Conservation (phyloP, 2,113 vertebrate genomes). For the Mohoua ochrocephala region DNA sequence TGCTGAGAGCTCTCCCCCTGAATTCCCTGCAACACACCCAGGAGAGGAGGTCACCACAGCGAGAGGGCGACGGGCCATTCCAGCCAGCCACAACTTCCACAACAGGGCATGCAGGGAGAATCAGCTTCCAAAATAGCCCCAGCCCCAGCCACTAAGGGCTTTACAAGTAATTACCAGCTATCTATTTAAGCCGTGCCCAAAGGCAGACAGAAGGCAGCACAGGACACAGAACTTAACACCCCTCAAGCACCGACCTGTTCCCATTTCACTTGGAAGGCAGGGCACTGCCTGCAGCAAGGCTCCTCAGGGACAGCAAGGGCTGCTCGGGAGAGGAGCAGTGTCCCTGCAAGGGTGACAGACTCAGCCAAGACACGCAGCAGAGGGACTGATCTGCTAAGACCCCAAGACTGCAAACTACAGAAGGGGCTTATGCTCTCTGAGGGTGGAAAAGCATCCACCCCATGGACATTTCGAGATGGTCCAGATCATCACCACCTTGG, state of each 20-base stretch:
- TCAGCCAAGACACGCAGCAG: background rate
- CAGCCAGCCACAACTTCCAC: conserved; percentile 49
- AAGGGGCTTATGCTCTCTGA: background rate
- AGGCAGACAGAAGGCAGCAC: conserved; percentile 8
- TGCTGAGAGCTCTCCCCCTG: conserved; percentile 1
- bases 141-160: background rate
- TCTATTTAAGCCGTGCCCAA: background rate
- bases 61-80: background rate
- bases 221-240: background rate
- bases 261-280: background rate
- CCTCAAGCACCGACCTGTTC: background rate
- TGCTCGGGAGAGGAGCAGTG: background rate
- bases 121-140: conserved; percentile 36
- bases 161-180: conserved; percentile 35
- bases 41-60: conserved; percentile 17
- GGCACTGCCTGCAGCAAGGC: background rate
- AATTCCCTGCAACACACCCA: conserved; percentile 22
- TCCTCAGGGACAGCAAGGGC: background rate
- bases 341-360: background rate
- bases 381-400: background rate
- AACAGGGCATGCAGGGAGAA: conserved; percentile 44
- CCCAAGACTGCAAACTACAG: background rate
- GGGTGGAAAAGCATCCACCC: background rate
- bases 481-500: background rate
- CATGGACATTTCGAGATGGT: background rate